phyloP scores from a whole-genome alignment of 2,797 vertebrate species.

The Benthosema pterotum region DNA sequence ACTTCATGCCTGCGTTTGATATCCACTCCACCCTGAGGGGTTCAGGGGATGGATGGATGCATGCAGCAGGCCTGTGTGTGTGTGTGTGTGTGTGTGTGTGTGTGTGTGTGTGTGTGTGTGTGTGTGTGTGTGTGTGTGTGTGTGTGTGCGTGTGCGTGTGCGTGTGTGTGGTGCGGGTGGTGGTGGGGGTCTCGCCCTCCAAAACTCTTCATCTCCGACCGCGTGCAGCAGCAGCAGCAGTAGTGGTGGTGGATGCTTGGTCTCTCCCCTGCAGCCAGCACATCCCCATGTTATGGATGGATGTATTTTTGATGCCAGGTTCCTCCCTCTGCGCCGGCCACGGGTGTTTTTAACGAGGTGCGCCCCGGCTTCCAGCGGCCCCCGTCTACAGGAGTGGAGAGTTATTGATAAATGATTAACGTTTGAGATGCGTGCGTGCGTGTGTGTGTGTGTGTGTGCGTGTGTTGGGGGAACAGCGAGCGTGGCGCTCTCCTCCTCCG shows the following conservation, averaged over 20 bases:
- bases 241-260: slow-evolving; percentile 58
- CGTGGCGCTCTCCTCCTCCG: slow-evolving; percentile 72
- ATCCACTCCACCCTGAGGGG: slow-evolving; percentile 34
- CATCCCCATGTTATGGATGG: slow-evolving; percentile 61
- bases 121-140: no score
- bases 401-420: slow-evolving; percentile 89
- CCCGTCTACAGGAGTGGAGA: slow-evolving; percentile 70
- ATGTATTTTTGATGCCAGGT: slow-evolving; percentile 77
- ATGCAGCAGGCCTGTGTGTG: slow-evolving; percentile 6
- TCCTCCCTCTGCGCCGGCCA: slow-evolving; percentile 62
- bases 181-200: slow-evolving; percentile 30
- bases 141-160: slow-evolving; percentile 45
- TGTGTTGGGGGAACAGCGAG: slow-evolving; percentile 65
- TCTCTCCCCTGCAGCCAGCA: background rate
- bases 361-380: slow-evolving; percentile 60
- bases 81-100: slow-evolving; percentile 44
- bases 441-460: no score
- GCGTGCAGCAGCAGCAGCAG: no score
- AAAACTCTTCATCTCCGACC: slow-evolving; percentile 60
- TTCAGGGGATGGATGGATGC: no score
- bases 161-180: slow-evolving; percentile 39
- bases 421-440: slow-evolving; percentile 73
- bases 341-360: slow-evolving; percentile 76
- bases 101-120: slow-evolving; percentile 41
- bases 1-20: slow-evolving; percentile 60